Evolutionary conservation across 2,888 invertebrate species (phyloP).

Genomic region (Amphipoea oculea): DNA sequence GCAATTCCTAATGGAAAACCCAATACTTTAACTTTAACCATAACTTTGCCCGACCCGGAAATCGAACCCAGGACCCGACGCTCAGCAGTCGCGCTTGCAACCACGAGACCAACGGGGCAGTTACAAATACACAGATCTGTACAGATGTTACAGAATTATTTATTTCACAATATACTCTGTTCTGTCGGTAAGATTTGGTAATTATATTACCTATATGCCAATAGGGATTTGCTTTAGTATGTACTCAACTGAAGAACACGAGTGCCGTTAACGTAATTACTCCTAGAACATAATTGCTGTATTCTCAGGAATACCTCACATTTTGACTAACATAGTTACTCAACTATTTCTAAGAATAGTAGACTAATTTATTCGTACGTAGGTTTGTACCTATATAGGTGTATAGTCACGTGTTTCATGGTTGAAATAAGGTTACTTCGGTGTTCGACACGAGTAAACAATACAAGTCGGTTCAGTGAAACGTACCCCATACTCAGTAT

Average conservation of each 20-base stretch:
- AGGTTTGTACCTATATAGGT: too few species aligned
- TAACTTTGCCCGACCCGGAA: too few species aligned
- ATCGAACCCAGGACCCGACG: background rate
- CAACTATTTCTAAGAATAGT: background rate
- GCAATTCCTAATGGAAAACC: background rate
- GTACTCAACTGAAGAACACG: background rate
- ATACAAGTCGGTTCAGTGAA: slow-evolving; percentile 57
- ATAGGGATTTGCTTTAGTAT: background rate
- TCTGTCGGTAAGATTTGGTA: background rate
- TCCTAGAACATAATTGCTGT: background rate
- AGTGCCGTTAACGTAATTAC: background rate
- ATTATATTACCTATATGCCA: too few species aligned
- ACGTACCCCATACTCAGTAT: background rate
- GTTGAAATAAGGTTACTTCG: slow-evolving; percentile 27
- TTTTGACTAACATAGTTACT: background rate
- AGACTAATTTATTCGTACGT: background rate
- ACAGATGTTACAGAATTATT: background rate
- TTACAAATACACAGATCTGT: background rate
- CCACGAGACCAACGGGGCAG: too few species aligned
- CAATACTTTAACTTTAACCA: too few species aligned
- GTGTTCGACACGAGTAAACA: slow-evolving; percentile 41
- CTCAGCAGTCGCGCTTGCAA: too few species aligned
- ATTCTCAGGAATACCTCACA: background rate
- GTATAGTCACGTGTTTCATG: background rate
- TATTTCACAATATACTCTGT: background rate